Evolutionary conservation across 1,140 invertebrate genomes (phyloP).

Genomic region (Liolophura sinensis): DNA sequence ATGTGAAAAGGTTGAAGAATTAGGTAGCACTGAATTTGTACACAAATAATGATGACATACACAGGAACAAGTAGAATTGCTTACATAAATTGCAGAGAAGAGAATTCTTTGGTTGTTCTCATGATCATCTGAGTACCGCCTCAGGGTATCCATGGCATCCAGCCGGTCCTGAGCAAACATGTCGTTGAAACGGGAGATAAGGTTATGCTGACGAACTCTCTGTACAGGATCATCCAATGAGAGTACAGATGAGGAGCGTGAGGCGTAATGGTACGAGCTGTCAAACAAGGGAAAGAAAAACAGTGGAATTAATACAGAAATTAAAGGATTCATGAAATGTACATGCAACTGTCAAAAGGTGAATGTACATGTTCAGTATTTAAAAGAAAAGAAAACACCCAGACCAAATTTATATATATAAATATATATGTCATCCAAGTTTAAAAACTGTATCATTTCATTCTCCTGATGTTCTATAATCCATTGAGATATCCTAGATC

Average conservation of each 20-base stretch:
- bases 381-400: no score
- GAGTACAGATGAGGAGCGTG: constrained; percentile 43
- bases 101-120: constrained; percentile 57
- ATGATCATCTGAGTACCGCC: constrained; percentile 52
- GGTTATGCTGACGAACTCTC: constrained; percentile 49
- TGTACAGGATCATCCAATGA: constrained; percentile 53
- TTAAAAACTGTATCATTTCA: no score
- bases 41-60: no score
- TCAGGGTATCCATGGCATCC: constrained; percentile 55
- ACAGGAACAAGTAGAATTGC: background rate
- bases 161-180: constrained; percentile 53
- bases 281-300: background rate
- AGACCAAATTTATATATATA: no score
- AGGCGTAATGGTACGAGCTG: constrained; percentile 36
- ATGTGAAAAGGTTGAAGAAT: no score
- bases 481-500: no score
- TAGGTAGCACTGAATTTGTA: no score
- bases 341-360: background rate
- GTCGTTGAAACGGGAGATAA: constrained; percentile 53
- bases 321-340: background rate
- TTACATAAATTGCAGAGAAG: constrained; percentile 51
- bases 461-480: no score
- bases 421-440: no score
- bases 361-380: no score
- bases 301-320: background rate